Evolutionary conservation across 2,888 invertebrate genomes (phyloP), one percentile per base, ranked within the genome.

Genomic region (Entomobrya multifasciata): DNA sequence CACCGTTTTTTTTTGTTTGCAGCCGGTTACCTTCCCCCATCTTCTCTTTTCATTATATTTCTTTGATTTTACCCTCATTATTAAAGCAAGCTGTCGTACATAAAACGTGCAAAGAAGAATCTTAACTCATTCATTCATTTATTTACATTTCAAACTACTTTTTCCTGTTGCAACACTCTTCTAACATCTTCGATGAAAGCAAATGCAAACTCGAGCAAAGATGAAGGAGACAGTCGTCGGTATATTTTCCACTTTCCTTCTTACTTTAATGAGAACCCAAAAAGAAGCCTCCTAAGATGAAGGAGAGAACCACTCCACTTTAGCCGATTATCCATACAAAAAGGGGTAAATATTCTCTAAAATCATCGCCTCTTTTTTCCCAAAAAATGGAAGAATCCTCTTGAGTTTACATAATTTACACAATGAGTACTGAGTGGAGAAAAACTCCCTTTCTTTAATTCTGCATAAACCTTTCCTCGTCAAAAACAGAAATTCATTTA

Each of bases 401-500:
- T 70, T 55, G 78, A 85, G 78, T 77, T 76, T 84, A 60, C 74
- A 74, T 77, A 77, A 67, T 65, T 83, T 83, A 67, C 52, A 62
- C 44, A 25, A n/a, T n/a, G 1, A 41, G 77, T 22, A 27, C 20
- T 5, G 15, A 15, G 20, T 8, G 36, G 17, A 52, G 17, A 17
- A 17, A 52, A 52, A 17, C 30, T 62, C 13, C 62, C 11, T 27
- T 62, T 41, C 44, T 78, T 78, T 76, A 52, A 65, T 55, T 72
- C n/a, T 13, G 15, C 62, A 3, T 10, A 47, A 3, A 8, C 13
- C 30, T 72, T 22, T 57, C 47, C 25, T 77, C 41, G 55, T 70
- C 57, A 62, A 72, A 70, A 77, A 85, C 60, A 79, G 79, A 74
- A 86, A 79, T 86, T 86, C 85, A 79, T 79, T 86, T 72, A 74